Base-by-base conservation (phyloP, 64 coral and sea anemone species). In the Montipora foliosa region DNA sequence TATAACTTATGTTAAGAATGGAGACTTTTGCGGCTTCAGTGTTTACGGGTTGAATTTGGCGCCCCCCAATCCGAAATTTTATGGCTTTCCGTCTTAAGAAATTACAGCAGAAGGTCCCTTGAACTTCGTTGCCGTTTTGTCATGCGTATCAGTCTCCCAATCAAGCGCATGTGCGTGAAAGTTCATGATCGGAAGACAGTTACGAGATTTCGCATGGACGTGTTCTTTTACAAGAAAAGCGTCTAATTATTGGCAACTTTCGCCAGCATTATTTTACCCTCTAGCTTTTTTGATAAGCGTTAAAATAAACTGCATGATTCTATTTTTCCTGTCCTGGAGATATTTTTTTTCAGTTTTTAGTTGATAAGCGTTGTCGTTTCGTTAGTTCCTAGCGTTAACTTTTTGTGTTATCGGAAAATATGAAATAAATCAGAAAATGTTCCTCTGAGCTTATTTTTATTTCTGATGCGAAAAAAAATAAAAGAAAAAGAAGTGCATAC, bases 351-450 rank as follows among this genome's bases (percentile, higher is more conserved):
- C 19, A 12, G 14, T 20, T 86, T 50, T 14, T 17, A 9, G 15
- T 16, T 86, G 82, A 86, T 69, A 45, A 17, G 9, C 1, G 5
- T 47, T 57, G 17, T 70, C 21, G 82, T 84, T 84, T 84, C 37
- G 46, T 49, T 20, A 86, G 82, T 72, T 86, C 82, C 82, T 62
- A 21, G 47, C 19, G 6, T 15, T 37, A 37, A 1, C 29, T 37
- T 64, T 64, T 8, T 37, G 59, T 69, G 82, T 85, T 85, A 70
- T 86, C 82, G 47, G 10, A 8, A 52, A 86, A 86, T 6, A 72
- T 86, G 13, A 51, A 21, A 62, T 71, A n/a, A 86, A 86, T 71
- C 22, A 17, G 82, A 71, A 83, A 71, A 71, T 86, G 82, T 48
- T 45, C 64, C 66, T n/a, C 19, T 4, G 37, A 71, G 47, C 66